Conservation (phyloP, 35 echinoderm and acorn worm species). For the Chiridota heheva region DNA sequence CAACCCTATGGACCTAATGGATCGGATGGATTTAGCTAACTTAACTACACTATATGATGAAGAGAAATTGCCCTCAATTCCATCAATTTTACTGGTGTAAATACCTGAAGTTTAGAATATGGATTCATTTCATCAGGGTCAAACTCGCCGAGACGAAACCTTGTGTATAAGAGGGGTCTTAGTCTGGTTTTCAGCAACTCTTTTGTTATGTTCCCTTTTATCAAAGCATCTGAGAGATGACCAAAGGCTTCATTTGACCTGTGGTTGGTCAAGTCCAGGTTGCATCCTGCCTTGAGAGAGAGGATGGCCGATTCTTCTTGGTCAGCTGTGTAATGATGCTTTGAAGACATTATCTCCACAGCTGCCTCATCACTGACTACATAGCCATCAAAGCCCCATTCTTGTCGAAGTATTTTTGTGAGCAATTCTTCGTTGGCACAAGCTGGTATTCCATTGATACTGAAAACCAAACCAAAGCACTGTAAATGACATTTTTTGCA, state of each 20-base stretch:
- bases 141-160: constrained; percentile 90
- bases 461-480: constrained; percentile 40
- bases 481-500: background rate
- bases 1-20: background rate
- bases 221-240: constrained; percentile 58
- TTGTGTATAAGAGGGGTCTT: constrained; percentile 87
- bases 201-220: constrained; percentile 39
- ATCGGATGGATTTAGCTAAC: background rate
- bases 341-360: constrained; percentile 52
- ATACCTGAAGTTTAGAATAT: constrained; percentile 52
- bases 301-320: constrained; percentile 59
- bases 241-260: constrained; percentile 47
- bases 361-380: constrained; percentile 83
- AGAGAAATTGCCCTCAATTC: too few species aligned
- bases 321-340: constrained; percentile 75
- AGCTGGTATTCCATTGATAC: constrained; percentile 91
- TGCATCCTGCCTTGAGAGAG: constrained; percentile 71
- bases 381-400: constrained; percentile 92
- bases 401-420: constrained; percentile 68
- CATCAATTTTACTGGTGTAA: too few species aligned
- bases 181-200: constrained; percentile 29
- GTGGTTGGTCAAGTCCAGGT: constrained; percentile 60
- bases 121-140: constrained; percentile 88
- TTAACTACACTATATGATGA: background rate
- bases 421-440: constrained; percentile 77